These are phyloP conservation scores for Odontamblyopus lacepedii DNA, from an alignment of 2,797 vertebrate genomes.

Conservation along the genomic window DNA sequence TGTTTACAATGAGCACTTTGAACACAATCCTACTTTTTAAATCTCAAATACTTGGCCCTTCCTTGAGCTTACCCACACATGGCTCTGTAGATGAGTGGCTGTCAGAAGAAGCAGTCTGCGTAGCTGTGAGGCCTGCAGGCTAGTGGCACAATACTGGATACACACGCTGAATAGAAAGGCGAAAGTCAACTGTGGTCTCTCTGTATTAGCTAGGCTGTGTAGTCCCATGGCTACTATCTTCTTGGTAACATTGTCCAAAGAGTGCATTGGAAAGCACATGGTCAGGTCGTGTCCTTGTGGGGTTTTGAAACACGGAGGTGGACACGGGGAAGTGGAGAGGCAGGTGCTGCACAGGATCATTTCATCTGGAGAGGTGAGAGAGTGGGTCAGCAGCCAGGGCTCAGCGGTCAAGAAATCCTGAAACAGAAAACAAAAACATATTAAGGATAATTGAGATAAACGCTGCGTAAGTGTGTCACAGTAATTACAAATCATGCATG, in stretches of 20 bases:
- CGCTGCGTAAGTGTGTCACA: too few species aligned
- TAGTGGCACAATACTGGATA: slow-evolving; percentile 68
- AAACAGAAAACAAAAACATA: slow-evolving; percentile 8
- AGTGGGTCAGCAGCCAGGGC: slow-evolving; percentile 35
- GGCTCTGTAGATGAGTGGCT: slow-evolving; percentile 71
- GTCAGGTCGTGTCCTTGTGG: slow-evolving; percentile 50
- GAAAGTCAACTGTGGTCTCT: slow-evolving; percentile 56
- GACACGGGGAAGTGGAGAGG: slow-evolving; percentile 21
- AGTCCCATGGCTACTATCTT: slow-evolving; percentile 63
- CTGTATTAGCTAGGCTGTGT: slow-evolving; percentile 2
- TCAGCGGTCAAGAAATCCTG: slow-evolving; percentile 16
- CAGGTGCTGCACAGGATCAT: slow-evolving; percentile 57
- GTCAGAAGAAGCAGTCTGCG: slow-evolving; percentile 75
- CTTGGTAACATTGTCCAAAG: slow-evolving; percentile 64
- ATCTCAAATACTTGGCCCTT: not conserved
- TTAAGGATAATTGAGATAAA: too few species aligned
- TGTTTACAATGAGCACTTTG: too few species aligned
- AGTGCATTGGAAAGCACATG: slow-evolving; percentile 56
- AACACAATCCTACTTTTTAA: too few species aligned
- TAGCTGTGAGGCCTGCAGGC: slow-evolving; percentile 66
- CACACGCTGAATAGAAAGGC: slow-evolving; percentile 76
- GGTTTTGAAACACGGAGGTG: slow-evolving; percentile 52
- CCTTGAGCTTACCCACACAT: slow-evolving; percentile 76
- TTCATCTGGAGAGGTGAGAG: slow-evolving; percentile 4
- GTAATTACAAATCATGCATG: too few species aligned